Percentiles rank a stretch among this genome's conserved stretches.
Evolutionary conservation across 2,888 invertebrate genomes (phyloP).

Genomic region (Clivina fossor): DNA sequence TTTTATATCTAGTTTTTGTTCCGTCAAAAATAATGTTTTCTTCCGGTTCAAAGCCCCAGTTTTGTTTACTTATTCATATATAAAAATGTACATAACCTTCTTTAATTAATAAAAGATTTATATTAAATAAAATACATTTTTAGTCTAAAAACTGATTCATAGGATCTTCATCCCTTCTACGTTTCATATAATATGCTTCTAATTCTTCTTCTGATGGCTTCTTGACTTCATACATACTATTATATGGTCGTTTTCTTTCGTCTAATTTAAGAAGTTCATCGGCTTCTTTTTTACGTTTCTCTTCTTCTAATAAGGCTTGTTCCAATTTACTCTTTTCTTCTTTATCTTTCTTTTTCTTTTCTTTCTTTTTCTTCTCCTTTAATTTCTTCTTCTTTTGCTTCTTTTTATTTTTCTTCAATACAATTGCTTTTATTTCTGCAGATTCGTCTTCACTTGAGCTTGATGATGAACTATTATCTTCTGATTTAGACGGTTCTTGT

Average conservation of each 20-base stretch:
- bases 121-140: constrained; percentile 8
- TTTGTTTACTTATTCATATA: neutral
- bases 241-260: constrained; percentile 91
- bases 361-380: constrained; percentile 54
- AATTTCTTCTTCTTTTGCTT: constrained; percentile 52
- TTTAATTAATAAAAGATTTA: too few relatives aligned
- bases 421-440: constrained; percentile 1
- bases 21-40: too few relatives aligned
- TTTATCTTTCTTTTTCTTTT: constrained; percentile 49
- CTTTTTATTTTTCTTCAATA: constrained; percentile 58
- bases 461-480: constrained; percentile 50
- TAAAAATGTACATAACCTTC: too few relatives aligned
- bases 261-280: constrained; percentile 70
- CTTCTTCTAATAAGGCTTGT: constrained; percentile 68
- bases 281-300: constrained; percentile 61
- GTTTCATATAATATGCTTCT: constrained; percentile 90
- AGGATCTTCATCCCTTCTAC: constrained; percentile 85
- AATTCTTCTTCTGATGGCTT: constrained; percentile 89
- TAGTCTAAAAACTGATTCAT: constrained; percentile 69
- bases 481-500: constrained; percentile 35
- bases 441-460: constrained; percentile 51
- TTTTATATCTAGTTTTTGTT: too few relatives aligned
- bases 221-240: constrained; percentile 83
- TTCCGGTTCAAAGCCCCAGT: too few relatives aligned
- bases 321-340: constrained; percentile 60